A percentile compares a stretch with the other conserved stretches of the same genome.
phyloP scores from a whole-genome alignment of 1,140 invertebrate genomes.

The Lethrus apterus region DNA sequence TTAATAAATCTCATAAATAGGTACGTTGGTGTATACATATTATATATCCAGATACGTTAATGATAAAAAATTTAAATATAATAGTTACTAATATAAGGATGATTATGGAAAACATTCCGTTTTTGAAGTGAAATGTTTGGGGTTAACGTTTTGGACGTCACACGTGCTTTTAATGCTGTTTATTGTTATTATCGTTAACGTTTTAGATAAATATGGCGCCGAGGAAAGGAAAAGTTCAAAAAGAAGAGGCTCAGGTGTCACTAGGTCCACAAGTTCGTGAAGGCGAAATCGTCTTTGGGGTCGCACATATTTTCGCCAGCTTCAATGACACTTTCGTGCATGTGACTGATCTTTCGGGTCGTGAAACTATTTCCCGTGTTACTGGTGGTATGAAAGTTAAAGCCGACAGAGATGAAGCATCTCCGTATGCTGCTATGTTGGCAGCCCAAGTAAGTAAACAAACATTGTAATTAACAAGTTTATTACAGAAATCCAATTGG shows the following conservation, averaged over 20 bases:
- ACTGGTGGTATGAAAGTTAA: constrained; percentile 99
- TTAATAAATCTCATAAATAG: too few species aligned
- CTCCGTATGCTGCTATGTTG: constrained; percentile 99
- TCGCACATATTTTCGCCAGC: constrained; percentile 98
- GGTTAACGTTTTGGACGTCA: background rate
- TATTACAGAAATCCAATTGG: too few species aligned
- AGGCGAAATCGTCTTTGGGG: constrained; percentile 96
- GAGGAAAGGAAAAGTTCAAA: constrained; percentile 92
- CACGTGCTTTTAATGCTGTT: too few species aligned
- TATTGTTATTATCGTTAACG: too few species aligned
- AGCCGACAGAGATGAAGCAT: constrained; percentile 98
- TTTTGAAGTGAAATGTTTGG: background rate
- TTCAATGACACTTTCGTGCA: constrained; percentile 99
- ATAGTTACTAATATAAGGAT: too few species aligned
- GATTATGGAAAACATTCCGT: background rate
- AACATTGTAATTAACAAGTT: too few species aligned
- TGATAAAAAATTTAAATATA: too few species aligned
- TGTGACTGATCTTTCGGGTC: constrained; percentile 97
- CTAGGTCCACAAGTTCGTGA: constrained; percentile 95
- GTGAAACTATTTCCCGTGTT: constrained; percentile 96
- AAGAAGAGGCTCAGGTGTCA: constrained; percentile 94
- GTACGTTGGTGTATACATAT: too few species aligned
- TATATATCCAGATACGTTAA: too few species aligned
- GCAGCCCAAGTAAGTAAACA: constrained; percentile 91
- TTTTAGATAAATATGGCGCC: constrained; percentile 72